phyloP scores from a whole-genome alignment of 2,888 invertebrate genomes.

The Athripsodes cinereus region DNA sequence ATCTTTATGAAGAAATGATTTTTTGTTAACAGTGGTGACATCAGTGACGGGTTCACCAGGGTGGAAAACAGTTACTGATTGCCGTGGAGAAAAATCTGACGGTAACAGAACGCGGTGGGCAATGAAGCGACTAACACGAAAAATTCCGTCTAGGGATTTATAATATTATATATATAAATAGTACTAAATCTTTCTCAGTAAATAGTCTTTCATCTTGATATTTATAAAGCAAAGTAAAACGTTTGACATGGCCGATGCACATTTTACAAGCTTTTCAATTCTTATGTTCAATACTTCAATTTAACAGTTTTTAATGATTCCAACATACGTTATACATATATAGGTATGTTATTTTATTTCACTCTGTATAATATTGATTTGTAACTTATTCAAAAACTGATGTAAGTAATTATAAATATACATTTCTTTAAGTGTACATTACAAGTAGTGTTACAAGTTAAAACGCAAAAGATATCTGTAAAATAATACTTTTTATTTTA shows the following conservation, averaged over 20 bases:
- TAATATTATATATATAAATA: not conserved
- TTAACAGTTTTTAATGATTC: no score
- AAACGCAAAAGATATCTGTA: no score
- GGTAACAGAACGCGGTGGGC: constrained; percentile 3
- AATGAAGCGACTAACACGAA: constrained; percentile 7
- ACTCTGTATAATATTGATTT: no score
- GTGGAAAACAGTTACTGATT: constrained; percentile 8
- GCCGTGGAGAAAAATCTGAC: constrained; percentile 4
- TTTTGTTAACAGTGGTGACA: not conserved
- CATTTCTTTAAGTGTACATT: no score
- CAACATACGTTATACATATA: no score
- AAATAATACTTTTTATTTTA: no score
- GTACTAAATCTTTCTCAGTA: not conserved
- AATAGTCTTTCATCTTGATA: not conserved
- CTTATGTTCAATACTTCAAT: not conserved
- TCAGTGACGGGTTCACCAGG: not conserved
- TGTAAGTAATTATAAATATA: no score
- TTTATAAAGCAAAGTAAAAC: not conserved
- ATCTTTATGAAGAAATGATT: not conserved
- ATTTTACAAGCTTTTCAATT: not conserved
- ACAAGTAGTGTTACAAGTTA: no score
- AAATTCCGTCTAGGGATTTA: not conserved
- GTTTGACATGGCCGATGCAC: not conserved
- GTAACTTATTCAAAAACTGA: no score
- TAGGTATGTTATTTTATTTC: no score